Base-by-base conservation (phyloP, 2,113 vertebrate species). In the Neomonachus schauinslandi region DNA sequence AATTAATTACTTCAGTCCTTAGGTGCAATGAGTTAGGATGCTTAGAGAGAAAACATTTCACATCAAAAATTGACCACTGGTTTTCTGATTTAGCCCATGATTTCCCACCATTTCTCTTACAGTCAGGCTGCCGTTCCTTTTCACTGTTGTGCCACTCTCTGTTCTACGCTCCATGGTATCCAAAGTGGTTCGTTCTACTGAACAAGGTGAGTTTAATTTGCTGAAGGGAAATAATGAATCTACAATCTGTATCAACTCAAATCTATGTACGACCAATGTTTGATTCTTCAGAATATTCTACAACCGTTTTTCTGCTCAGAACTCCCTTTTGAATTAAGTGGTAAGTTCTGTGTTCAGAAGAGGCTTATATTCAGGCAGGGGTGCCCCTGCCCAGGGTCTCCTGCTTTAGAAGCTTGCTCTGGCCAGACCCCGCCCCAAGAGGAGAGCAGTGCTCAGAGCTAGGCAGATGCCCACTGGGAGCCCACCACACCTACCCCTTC, bases 111-210 rank as follows among this genome's bases (percentile, higher is more conserved):
- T 92, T 49, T 96, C 91, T 97, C 74, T 98, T 97, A 24, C 98
- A 99, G 99, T 99, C 83, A 99, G 99, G 95, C 53, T 99, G 49
- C 99, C 99, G 0, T 98, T 99, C 98, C 97, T 99, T 5, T 97
- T 99, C 57, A 97, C 98, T 19, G 89, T 99, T 53, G 99, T 99
- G 99, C 99, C 99, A 0, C 98, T 99, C 71, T 99, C 99, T 13
- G 98, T 99, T 69, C 98, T 99, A 46, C 99, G 99, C 26, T 99
- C 99, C 92, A 99, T 99, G 99, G 98, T 99, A 98, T 99, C 99
- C 24, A 99, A 99, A 98, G 98, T 99, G 89, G 99, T 99, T 98
- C 98, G 98, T 76, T 57, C 99, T 77, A 97, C 99, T 55, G 99
- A 99, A 95, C 99, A 99, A 98, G 99, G 99, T 99, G 97, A 99